A percentile compares a stretch with the other conserved stretches of the same genome.
phyloP scores from a whole-genome alignment of 2,888 invertebrate species.

The Luperina testacea region DNA sequence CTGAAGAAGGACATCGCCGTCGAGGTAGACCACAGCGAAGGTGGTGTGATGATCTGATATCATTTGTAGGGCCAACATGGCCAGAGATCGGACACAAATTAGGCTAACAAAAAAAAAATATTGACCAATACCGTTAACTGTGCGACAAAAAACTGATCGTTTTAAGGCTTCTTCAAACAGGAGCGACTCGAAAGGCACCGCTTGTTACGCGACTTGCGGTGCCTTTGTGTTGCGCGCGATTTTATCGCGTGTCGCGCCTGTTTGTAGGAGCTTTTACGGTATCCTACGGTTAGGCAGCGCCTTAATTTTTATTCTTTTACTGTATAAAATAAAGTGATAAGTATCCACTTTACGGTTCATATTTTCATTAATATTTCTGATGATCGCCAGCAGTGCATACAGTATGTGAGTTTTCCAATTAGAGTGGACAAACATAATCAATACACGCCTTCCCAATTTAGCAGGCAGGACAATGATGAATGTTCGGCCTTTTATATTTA shows the following conservation, averaged over 20 bases:
- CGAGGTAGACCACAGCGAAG: too few species aligned
- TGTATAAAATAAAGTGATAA: too few species aligned
- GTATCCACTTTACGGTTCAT: neutral
- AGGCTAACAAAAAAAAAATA: neutral
- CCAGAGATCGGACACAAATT: neutral
- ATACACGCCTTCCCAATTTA: slow-evolving; percentile 4
- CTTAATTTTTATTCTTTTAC: neutral
- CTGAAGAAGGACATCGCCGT: neutral
- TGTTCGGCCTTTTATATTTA: slow-evolving; percentile 21
- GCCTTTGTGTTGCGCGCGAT: too few species aligned
- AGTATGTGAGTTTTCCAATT: slow-evolving; percentile 22
- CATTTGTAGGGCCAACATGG: neutral
- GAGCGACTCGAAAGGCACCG: too few species aligned
- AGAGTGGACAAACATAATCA: slow-evolving; percentile 33
- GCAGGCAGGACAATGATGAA: slow-evolving; percentile 14
- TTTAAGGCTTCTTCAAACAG: too few species aligned
- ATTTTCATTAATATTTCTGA: neutral
- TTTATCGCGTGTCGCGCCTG: too few species aligned
- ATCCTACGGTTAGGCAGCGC: neutral
- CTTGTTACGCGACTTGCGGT: too few species aligned
- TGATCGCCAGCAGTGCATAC: neutral
- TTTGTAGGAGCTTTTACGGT: too few species aligned
- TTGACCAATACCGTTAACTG: neutral
- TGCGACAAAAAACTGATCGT: neutral
- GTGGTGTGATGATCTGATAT: too few species aligned